Percentiles rank a stretch among this genome's conserved stretches.
phyloP scores from a whole-genome alignment of 1,140 invertebrate species.

The Papilio helenus region DNA sequence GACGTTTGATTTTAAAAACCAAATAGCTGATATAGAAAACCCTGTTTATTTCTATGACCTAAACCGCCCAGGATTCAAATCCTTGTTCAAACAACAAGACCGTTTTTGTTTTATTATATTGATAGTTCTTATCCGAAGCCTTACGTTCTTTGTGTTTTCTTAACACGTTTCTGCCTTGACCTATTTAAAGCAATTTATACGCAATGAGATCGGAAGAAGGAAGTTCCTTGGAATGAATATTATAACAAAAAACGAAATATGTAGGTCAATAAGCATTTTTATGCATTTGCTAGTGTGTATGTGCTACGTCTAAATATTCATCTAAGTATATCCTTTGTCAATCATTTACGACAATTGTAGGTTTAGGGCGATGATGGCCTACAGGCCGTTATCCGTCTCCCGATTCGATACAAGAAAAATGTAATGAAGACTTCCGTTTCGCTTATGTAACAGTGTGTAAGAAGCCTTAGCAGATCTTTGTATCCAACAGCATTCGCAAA shows the following conservation, averaged over 20 bases:
- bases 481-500: not conserved
- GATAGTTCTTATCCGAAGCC: not conserved
- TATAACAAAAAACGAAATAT: not conserved
- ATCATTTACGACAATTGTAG: no score
- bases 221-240: not conserved
- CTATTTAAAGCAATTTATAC: slow-evolving; percentile 1
- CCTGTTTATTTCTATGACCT: no score
- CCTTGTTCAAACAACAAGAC: not conserved
- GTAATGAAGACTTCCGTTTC: no score
- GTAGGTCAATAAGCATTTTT: not conserved
- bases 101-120: not conserved
- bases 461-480: not conserved
- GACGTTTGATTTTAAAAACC: not conserved
- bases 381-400: no score
- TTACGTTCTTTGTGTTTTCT: not conserved
- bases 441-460: not conserved
- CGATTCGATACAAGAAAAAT: no score
- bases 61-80: not conserved
- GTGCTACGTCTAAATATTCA: not conserved
- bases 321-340: no score
- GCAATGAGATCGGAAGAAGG: not conserved
- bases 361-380: no score
- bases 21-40: not conserved
- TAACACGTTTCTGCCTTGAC: not conserved
- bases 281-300: not conserved